Evolutionary conservation across 2,888 invertebrate genomes (phyloP), one percentile per base, ranked within the genome.

Genomic region (Xestia xanthographa): DNA sequence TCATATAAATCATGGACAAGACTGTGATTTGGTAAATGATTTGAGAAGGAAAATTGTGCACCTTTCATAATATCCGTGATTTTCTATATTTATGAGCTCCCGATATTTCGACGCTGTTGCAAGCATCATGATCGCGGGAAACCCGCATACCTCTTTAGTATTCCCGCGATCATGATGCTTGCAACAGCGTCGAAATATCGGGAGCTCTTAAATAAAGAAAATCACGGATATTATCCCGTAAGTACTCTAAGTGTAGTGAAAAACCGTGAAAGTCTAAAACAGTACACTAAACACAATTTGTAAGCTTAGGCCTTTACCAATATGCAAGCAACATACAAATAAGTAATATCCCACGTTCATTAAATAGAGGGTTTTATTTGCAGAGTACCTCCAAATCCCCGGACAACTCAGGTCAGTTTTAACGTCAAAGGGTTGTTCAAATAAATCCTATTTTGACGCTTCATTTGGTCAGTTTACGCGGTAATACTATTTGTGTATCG

Each of bases 371-470:
- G 17, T 41, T 41, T 26, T 26, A 63, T 63, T 63, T 17, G 0
- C 45, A 12, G 34, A 71, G 29, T 45, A 62, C 69, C 56, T 81
- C 66, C 58, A 12, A 79, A 78, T 68, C 77, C 68, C 63, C 56
- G 34, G 67, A 60, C 67, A 26, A 70, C 50, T 80, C 48, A 45
- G 87, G 87, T 83, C 89, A 88, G 80, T 84, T 80, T 34, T 22
- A 74, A 79, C 71, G 78, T 79, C 72, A 86, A 88, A 87, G 87
- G 88, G 87, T 86, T 83, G 74, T 72, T 72, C 73, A 66, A 6
- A 73, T 48, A 77, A 87, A 90, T 88, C 88, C 84, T 79, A 82
- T 83, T 86, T 86, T 80, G 73, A 84, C 80, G 85, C 78, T 80
- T 86, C 83, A 86, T 90, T 90, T 86, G 79, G 82, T 84, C 79